phyloP scores from a whole-genome alignment of 2,888 invertebrate species.

The Hyppa rectilinea region DNA sequence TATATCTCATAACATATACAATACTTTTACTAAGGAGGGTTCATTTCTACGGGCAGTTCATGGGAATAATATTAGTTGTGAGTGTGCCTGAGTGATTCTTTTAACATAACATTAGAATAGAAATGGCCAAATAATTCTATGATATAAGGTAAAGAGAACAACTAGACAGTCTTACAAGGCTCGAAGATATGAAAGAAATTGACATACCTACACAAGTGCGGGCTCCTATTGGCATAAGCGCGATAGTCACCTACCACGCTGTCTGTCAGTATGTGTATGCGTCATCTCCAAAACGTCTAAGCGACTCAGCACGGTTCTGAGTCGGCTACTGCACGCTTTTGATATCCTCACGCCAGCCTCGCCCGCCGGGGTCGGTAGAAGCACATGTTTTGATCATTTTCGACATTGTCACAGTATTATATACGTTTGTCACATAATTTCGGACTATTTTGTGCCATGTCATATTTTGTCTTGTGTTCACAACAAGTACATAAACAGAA shows the following conservation, averaged over 20 bases:
- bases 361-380: constrained; percentile 21
- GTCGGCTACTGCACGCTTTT: constrained; percentile 88
- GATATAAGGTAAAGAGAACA: constrained; percentile 31
- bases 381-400: constrained; percentile 33
- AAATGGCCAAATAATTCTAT: constrained; percentile 64
- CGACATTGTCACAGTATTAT: constrained; percentile 62
- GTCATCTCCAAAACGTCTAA: constrained; percentile 81
- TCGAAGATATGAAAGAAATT: constrained; percentile 32
- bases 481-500: constrained; percentile 63
- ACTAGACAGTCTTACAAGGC: constrained; percentile 27
- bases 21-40: constrained; percentile 26
- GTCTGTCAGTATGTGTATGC: constrained; percentile 65
- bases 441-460: constrained; percentile 81
- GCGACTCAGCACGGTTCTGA: constrained; percentile 86
- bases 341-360: constrained; percentile 59
- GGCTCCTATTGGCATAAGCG: constrained; percentile 63
- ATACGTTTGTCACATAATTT: constrained; percentile 65
- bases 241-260: constrained; percentile 70
- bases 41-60: constrained; percentile 21
- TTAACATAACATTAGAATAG: constrained; percentile 51
- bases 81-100: constrained; percentile 52
- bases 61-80: constrained; percentile 44
- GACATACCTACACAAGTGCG: constrained; percentile 55
- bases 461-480: constrained; percentile 67
- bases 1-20: constrained; percentile 26